Percentiles rank a stretch among this genome's conserved stretches.
These are phyloP conservation scores for Loriculus beryllinus DNA, from an alignment of 2,797 vertebrate genomes.

Conservation along the genomic window DNA sequence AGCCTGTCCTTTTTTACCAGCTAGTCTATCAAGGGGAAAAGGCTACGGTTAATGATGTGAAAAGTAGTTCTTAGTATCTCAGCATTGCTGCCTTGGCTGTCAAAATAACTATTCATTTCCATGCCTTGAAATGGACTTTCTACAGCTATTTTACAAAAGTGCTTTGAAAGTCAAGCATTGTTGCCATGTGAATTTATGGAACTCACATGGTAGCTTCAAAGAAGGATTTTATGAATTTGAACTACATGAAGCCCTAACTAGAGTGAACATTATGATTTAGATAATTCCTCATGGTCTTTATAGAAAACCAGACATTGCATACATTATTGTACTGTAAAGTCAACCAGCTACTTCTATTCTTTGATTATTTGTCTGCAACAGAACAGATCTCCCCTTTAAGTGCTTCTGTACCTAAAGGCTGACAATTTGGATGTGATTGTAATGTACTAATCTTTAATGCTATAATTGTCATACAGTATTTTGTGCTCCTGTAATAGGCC, in stretches of 20 bases:
- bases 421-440: neutral
- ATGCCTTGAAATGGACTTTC: conserved; percentile 38
- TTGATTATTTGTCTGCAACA: neutral
- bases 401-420: neutral
- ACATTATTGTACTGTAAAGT: neutral
- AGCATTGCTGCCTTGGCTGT: conserved; percentile 21
- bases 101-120: conserved; percentile 64
- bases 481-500: neutral
- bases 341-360: neutral
- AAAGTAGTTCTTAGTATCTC: conserved; percentile 61
- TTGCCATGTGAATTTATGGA: neutral
- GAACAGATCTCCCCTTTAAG: neutral
- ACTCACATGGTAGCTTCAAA: neutral
- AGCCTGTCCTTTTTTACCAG: conserved; percentile 18
- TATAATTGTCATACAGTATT: neutral
- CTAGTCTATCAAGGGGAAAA: conserved; percentile 1
- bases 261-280: neutral
- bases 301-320: neutral
- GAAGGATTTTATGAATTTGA: conserved; percentile 19
- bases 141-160: conserved; percentile 46
- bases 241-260: neutral
- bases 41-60: conserved; percentile 44
- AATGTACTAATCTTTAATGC: neutral
- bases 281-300: neutral
- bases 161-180: conserved; percentile 8